Percentiles rank a stretch among this genome's conserved stretches.
Evolutionary conservation across 2,113 vertebrate species (phyloP).

Genomic region (Plecturocebus donacophilus): DNA sequence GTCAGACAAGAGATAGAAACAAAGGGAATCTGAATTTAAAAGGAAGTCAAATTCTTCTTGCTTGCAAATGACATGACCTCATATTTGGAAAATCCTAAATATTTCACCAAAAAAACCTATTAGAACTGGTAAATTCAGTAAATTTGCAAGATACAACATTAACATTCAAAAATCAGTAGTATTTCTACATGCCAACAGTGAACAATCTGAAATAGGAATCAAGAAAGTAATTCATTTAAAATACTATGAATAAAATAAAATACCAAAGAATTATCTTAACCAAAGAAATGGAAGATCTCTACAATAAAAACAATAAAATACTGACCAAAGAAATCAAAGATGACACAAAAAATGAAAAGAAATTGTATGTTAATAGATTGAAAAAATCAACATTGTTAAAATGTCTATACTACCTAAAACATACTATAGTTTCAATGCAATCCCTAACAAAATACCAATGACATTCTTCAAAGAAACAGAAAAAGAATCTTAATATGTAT

Average conservation of each 20-base stretch:
- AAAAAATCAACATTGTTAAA: neutral
- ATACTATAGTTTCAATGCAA: no score
- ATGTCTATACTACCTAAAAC: neutral
- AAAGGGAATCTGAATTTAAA: neutral
- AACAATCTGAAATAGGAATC: neutral
- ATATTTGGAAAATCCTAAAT: neutral
- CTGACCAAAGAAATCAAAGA: neutral
- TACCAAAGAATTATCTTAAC: no score
- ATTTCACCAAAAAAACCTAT: neutral
- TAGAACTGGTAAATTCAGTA: neutral
- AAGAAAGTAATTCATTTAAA: neutral
- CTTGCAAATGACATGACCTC: neutral
- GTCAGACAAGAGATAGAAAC: neutral
- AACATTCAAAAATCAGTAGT: neutral
- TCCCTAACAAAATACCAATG: neutral
- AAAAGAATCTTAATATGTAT: neutral
- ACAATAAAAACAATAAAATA: neutral
- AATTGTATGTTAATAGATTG: neutral
- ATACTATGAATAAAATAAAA: neutral
- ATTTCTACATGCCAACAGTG: neutral
- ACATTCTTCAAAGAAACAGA: neutral
- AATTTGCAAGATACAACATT: neutral
- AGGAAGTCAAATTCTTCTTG: neutral
- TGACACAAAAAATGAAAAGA: neutral
- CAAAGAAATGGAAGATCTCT: neutral